Conservation (phyloP, 2,113 vertebrate genomes). For the Agapornis roseicollis region DNA sequence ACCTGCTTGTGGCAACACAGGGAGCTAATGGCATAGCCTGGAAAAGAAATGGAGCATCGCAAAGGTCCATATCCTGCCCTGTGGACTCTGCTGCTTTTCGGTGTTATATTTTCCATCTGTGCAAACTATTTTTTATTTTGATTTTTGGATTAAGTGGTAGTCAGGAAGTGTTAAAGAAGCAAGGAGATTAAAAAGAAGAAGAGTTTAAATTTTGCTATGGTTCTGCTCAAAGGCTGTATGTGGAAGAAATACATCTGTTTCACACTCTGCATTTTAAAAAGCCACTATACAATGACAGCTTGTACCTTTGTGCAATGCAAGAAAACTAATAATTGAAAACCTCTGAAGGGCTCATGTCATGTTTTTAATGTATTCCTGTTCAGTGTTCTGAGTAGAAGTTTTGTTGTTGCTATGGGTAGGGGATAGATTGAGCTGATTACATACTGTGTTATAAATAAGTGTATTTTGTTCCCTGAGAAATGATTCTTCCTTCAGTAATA, state of each 20-base stretch:
- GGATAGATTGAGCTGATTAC: constrained; percentile 50
- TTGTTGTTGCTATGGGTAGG: constrained; percentile 25
- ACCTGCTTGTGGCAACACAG: not conserved
- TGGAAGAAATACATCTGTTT: not conserved
- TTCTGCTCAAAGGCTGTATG: not conserved
- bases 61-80: not conserved
- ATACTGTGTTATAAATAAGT: constrained; percentile 41
- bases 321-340: constrained; percentile 61
- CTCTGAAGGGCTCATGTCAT: constrained; percentile 41
- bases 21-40: not conserved
- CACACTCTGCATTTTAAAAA: constrained; percentile 51
- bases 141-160: not conserved
- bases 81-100: not conserved
- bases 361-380: constrained; percentile 55
- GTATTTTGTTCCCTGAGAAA: constrained; percentile 40
- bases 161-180: not conserved
- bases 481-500: constrained; percentile 31
- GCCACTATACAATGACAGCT: constrained; percentile 14
- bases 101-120: not conserved
- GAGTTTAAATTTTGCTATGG: not conserved
- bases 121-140: not conserved
- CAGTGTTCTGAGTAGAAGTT: constrained; percentile 50
- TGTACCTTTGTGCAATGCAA: constrained; percentile 41
- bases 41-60: constrained; percentile 38
- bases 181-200: not conserved